Evolutionary conservation across 2,113 vertebrate genomes (phyloP), one percentile per base, ranked within the genome.

Genomic region (Toxotes chatareus): DNA sequence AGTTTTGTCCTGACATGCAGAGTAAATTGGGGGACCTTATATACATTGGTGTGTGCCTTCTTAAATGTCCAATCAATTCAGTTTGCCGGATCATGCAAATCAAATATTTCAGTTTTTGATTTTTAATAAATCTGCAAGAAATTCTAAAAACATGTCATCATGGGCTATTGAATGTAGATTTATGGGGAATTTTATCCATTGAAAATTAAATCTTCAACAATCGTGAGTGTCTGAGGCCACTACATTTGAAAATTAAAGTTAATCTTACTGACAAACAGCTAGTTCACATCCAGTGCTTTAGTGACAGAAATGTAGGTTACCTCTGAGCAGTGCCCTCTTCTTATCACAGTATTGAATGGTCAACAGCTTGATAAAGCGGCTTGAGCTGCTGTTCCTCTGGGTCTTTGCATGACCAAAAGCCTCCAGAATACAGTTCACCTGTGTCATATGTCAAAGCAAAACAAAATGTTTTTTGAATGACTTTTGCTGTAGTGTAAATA

Each of bases 351-450:
- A 98, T 7, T 97, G 97, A 14, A 99, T 80, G 32, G 96, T 97
- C 60, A 98, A 88, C 46, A 97, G 96, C 80, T 99, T 97, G 62
- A 97, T 96, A 79, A 97, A 97, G 75, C 97, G 96, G 71, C 97
- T 99, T 17, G 97, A 96, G 62, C 94, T 94, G 85, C 92, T 91
- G 88, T 96, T 99, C 78, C 95, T 94, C 0, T 91, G 91, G n/a
- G 97, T 99, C 90, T 94, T 97, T 49, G 98, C 97, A 40, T 99
- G 97, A 61, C 97, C 97, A 66, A 99, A 99, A 31, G 97, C 96
- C 89, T 99, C 97, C 85, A 99, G 90, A 65, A 99, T 91, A 83
- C 92, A 96, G 83, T 94, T 96, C 56, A 96, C 97, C 98, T 99
- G 89, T 13, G 68, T 9, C 53, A 46, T 4, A 13, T 14, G 83